A percentile compares a stretch with the other conserved stretches of the same genome.
phyloP scores from a whole-genome alignment of 2,113 vertebrate genomes.

The Todiramphus chloris region DNA sequence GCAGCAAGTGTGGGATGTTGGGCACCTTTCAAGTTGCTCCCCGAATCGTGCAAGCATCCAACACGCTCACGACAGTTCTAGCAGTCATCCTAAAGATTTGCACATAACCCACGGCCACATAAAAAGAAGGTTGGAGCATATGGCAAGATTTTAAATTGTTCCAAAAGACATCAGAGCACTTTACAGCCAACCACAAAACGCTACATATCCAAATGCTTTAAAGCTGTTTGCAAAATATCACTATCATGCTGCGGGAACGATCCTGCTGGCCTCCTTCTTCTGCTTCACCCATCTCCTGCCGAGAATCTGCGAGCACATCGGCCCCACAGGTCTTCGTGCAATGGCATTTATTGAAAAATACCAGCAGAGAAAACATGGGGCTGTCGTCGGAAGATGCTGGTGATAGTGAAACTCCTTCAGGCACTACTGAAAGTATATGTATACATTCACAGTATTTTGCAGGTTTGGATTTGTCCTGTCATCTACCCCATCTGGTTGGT shows the following conservation, averaged over 20 bases:
- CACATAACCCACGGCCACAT: conserved; percentile 4
- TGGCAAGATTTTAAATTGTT: conserved; percentile 13
- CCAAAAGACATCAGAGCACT: neutral
- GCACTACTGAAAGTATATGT: neutral
- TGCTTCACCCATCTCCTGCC: neutral
- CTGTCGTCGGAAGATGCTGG: neutral
- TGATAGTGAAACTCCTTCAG: neutral
- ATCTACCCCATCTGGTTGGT: neutral
- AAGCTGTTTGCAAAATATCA: neutral
- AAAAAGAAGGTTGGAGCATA: conserved; percentile 19
- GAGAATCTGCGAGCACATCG: neutral
- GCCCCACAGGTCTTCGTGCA: rapidly evolving
- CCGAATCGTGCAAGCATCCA: neutral
- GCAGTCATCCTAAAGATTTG: neutral
- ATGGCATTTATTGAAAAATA: neutral
- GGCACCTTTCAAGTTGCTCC: conserved; percentile 1
- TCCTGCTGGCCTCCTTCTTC: neutral
- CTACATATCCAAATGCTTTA: neutral
- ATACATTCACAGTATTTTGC: neutral
- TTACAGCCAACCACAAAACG: neutral
- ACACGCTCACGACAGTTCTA: neutral
- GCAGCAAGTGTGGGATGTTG: neutral
- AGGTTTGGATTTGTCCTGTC: neutral
- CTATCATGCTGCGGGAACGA: neutral
- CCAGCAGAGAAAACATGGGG: neutral